phyloP scores from a whole-genome alignment of 1,140 invertebrate genomes.

The Drosophila seguyi region DNA sequence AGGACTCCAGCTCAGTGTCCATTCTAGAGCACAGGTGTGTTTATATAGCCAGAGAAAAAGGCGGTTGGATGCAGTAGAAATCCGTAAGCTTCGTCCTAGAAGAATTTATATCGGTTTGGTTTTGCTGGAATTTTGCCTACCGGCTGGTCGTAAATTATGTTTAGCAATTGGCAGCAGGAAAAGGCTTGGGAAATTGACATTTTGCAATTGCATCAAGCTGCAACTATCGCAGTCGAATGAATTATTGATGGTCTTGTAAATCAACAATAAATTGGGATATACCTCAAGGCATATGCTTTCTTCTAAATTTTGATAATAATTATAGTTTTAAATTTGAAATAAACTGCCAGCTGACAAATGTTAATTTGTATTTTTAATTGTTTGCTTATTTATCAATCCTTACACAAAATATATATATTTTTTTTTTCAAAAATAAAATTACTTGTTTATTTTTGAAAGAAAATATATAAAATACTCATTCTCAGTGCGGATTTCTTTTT shows the following conservation, averaged over 20 bases:
- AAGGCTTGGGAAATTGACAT: slow-evolving; percentile 36
- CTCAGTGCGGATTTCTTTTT: too few species aligned
- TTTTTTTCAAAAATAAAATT: too few species aligned
- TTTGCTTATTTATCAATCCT: too few species aligned
- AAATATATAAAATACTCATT: too few species aligned
- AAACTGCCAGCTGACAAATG: too few species aligned
- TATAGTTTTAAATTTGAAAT: too few species aligned
- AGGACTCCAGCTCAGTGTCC: slow-evolving; percentile 24
- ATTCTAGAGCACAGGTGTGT: slow-evolving; percentile 31
- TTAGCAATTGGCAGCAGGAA: slow-evolving; percentile 24
- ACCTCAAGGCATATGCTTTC: neutral
- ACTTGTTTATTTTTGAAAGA: too few species aligned
- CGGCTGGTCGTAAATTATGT: slow-evolving; percentile 23
- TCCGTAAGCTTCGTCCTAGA: slow-evolving; percentile 8
- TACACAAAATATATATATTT: too few species aligned
- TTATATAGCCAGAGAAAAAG: slow-evolving; percentile 2
- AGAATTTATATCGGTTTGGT: slow-evolving; percentile 21
- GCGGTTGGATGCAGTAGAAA: too few species aligned
- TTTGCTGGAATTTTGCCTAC: slow-evolving; percentile 4
- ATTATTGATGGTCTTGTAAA: slow-evolving; percentile 14
- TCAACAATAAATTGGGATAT: slow-evolving; percentile 23
- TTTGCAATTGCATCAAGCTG: slow-evolving; percentile 31
- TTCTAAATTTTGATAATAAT: too few species aligned
- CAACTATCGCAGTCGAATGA: slow-evolving; percentile 14
- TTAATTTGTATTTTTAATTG: too few species aligned